Evolutionary conservation across 2,888 invertebrate genomes (phyloP).

Genomic region (Girardia tigrina): DNA sequence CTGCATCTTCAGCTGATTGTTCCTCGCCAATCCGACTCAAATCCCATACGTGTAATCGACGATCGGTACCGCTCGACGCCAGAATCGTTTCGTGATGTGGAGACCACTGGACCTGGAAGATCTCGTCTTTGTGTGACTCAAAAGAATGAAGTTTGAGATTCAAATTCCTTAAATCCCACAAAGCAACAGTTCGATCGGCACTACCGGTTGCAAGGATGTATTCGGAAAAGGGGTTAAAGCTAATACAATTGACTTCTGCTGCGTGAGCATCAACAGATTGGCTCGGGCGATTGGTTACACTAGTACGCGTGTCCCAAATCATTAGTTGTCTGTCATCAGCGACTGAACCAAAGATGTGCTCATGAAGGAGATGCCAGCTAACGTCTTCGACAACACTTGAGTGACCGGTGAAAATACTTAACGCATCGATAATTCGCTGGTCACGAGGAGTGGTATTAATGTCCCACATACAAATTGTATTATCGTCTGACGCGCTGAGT

Average conservation of each 20-base stretch:
- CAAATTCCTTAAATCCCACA: conserved; percentile 93
- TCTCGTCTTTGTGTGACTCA: conserved; percentile 98
- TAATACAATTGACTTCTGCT: conserved; percentile 95
- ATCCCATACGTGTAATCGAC: conserved; percentile 95
- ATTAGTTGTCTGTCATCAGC: conserved; percentile 90
- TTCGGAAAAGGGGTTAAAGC: conserved; percentile 96
- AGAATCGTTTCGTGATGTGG: conserved; percentile 98
- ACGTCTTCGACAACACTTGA: conserved; percentile 93
- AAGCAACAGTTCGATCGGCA: conserved; percentile 80
- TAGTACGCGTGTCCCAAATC: conserved; percentile 95
- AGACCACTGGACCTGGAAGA: conserved; percentile 99
- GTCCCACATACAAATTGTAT: conserved; percentile 95
- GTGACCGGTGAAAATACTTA: conserved; percentile 92
- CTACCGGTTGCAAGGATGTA: conserved; percentile 96
- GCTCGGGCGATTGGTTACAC: conserved; percentile 85
- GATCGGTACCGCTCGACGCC: conserved; percentile 91
- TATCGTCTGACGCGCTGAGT: conserved; percentile 87
- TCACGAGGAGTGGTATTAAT: conserved; percentile 90
- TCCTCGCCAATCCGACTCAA: conserved; percentile 97
- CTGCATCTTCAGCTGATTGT: conserved; percentile 90
- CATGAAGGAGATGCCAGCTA: conserved; percentile 94
- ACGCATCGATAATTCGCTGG: conserved; percentile 76
- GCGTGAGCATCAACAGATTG: conserved; percentile 97
- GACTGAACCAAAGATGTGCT: conserved; percentile 92
- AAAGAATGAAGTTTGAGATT: conserved; percentile 95